These are phyloP conservation scores for Halocaridina rubra DNA, from an alignment of 2,888 invertebrate genomes.

Conservation along the genomic window DNA sequence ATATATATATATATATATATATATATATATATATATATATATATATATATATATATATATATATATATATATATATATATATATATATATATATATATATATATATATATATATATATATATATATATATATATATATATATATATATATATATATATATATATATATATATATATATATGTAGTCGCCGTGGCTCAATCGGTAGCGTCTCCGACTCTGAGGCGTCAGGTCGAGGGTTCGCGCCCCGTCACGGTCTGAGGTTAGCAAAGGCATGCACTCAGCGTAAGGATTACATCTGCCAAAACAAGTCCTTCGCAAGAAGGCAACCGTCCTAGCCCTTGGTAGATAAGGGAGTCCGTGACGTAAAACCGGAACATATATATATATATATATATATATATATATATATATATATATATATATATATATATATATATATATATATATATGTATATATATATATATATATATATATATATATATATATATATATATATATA, in stretches of 20 bases:
- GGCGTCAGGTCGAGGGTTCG: no score
- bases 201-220: no score
- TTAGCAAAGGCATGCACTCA: no score
- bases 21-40: not conserved
- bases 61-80: not conserved
- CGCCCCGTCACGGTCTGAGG: no score
- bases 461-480: conserved; percentile 14
- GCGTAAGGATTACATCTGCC: no score
- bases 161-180: not conserved
- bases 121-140: not conserved
- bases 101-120: not conserved
- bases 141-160: not conserved
- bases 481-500: conserved; percentile 31
- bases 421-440: not conserved
- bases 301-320: no score
- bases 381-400: not conserved
- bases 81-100: not conserved
- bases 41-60: not conserved
- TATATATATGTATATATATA: not conserved
- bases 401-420: no score
- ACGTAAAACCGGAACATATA: no score
- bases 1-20: not conserved
- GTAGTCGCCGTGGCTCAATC: no score
- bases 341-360: no score
- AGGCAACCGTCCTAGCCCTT: no score